Evolutionary conservation across 2,888 invertebrate species (phyloP).

Genomic region (Drosophila affinis): DNA sequence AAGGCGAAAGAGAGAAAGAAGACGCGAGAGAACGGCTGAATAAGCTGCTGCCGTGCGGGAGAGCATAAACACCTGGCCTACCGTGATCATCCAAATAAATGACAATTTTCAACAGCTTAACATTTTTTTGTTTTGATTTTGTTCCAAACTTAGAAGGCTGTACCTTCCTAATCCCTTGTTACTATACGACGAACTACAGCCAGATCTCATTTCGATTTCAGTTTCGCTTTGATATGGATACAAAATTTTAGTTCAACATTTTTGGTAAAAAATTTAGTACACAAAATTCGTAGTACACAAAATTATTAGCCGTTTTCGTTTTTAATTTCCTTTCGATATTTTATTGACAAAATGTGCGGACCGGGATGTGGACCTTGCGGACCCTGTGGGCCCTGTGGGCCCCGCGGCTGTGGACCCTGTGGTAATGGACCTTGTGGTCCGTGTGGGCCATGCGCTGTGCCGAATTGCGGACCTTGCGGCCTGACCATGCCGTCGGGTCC

Average conservation of each 20-base stretch:
- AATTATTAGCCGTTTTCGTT: neutral
- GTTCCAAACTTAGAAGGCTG: neutral
- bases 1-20: too few relatives aligned
- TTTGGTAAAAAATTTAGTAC: slow-evolving; percentile 38
- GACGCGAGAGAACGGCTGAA: too few relatives aligned
- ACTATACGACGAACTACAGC: neutral
- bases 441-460: slow-evolving; percentile 59
- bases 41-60: too few relatives aligned
- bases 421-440: slow-evolving; percentile 47
- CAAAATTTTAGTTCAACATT: slow-evolving; percentile 60
- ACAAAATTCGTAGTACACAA: neutral
- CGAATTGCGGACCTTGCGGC: slow-evolving; percentile 58
- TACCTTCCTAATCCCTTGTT: neutral
- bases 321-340: too few relatives aligned
- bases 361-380: slow-evolving; percentile 52
- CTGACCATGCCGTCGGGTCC: slow-evolving; percentile 64
- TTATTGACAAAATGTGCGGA: slow-evolving; percentile 27
- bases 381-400: slow-evolving; percentile 65
- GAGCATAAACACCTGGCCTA: too few relatives aligned
- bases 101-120: too few relatives aligned
- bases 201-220: slow-evolving; percentile 21
- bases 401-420: slow-evolving; percentile 33
- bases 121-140: neutral
- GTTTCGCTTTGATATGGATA: slow-evolving; percentile 49
- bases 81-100: too few relatives aligned